Evolutionary conservation across 2,888 invertebrate species (phyloP), one percentile per base, ranked within the genome.

Genomic region (Eretmocerus hayati): DNA sequence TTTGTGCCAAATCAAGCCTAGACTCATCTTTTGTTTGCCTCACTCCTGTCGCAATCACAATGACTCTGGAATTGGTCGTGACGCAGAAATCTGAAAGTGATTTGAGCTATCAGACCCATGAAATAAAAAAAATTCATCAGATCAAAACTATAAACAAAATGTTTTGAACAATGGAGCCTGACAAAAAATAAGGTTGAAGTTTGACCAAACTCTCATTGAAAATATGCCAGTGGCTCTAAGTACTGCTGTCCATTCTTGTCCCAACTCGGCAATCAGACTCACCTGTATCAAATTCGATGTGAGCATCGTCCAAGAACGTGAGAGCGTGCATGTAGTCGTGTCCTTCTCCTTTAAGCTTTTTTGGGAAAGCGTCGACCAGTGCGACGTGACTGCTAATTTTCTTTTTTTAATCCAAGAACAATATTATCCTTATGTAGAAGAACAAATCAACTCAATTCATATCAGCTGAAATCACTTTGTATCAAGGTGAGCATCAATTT

Each of bases 341-440:
- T 69, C 80, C 75, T 65, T 83, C 83, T 21, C 83, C 83, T 58
- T 76, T 72, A 40, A 82, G 66, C 58, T 79, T 79, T 59, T 80
- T 75, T 38, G 75, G 77, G 57, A 77, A 74, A 16, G 78, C 75
- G 65, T 84, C 83, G 6, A 82, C 77, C 23, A 83, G 65, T 13
- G 77, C 77, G 36, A 83, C 53, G 57, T 84, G 80, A 48, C 73
- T 72, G 44, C 76, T 75, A 40, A 81, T 72, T 63, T 73, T 74
- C 79, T 80, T 19, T 42, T n/a, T 15, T 33, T 30, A 33, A 33
- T 33, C n/a, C n/a, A n/a, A n/a, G n/a, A n/a, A n/a, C n/a, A n/a
- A n/a, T n/a, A n/a, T n/a, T n/a, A n/a, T n/a, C n/a, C n/a, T n/a
- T n/a, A n/a, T n/a, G n/a, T n/a, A n/a, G n/a, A n/a, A n/a, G n/a